These are phyloP conservation scores for Holacanthella duospinosa DNA, from an alignment of 2,888 invertebrate genomes.

Conservation along the genomic window DNA sequence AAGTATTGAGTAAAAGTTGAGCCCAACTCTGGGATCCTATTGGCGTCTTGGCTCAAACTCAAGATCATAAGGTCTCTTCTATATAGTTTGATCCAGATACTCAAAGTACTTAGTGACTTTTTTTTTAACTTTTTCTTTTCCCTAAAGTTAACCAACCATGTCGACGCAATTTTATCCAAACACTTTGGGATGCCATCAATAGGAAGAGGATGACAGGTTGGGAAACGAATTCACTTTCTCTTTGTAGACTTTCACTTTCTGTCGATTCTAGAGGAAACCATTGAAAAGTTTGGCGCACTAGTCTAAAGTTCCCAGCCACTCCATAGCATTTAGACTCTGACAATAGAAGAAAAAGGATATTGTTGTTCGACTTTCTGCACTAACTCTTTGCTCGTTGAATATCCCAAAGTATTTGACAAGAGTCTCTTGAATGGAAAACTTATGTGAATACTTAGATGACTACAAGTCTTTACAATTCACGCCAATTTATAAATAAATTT, in stretches of 20 bases:
- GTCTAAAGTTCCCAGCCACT: no score
- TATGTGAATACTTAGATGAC: no score
- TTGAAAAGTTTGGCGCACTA: background rate
- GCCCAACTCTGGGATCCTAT: no score
- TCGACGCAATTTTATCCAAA: background rate
- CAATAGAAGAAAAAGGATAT: background rate
- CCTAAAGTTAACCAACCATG: background rate
- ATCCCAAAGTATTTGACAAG: no score
- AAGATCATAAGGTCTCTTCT: no score
- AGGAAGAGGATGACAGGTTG: background rate
- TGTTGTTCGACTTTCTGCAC: no score
- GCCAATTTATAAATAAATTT: no score
- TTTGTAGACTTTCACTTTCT: background rate
- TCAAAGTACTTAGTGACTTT: background rate
- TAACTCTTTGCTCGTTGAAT: no score
- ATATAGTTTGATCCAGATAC: background rate
- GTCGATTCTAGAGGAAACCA: background rate
- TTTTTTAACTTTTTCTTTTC: background rate
- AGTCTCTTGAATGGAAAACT: no score
- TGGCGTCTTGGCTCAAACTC: no score
- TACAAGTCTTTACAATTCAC: no score
- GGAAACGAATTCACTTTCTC: background rate
- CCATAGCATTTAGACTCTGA: background rate
- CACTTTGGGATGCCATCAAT: background rate
- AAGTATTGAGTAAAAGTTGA: no score